phyloP scores from a whole-genome alignment of 2,888 invertebrate species.

The Agriopis aurantiaria region DNA sequence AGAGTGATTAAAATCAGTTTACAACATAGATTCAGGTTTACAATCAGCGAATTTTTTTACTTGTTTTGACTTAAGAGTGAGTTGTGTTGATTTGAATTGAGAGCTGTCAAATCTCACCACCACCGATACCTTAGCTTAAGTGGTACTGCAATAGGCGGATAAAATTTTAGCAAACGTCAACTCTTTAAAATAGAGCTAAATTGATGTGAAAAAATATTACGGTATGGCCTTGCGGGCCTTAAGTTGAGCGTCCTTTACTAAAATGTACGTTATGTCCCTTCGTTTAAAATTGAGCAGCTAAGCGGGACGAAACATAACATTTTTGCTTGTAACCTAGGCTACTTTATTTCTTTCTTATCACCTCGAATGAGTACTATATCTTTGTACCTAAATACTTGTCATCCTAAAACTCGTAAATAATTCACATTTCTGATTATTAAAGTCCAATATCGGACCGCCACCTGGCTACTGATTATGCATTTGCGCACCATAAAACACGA shows the following conservation, averaged over 20 bases:
- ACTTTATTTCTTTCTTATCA: background rate
- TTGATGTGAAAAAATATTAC: background rate
- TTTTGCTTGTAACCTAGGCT: background rate
- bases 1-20: too few relatives aligned
- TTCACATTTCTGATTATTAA: background rate
- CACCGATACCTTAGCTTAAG: too few relatives aligned
- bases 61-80: too few relatives aligned
- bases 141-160: too few relatives aligned
- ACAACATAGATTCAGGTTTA: too few relatives aligned
- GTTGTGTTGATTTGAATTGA: too few relatives aligned
- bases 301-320: constrained; percentile 53
- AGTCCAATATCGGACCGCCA: constrained; percentile 47
- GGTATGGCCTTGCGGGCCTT: constrained; percentile 38
- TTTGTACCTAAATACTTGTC: too few relatives aligned
- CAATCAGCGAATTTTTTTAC: too few relatives aligned
- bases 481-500: constrained; percentile 63
- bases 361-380: background rate
- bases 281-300: constrained; percentile 59
- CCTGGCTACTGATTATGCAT: constrained; percentile 59
- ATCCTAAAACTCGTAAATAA: background rate
- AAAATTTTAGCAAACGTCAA: too few relatives aligned
- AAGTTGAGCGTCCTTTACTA: constrained; percentile 51
- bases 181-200: too few relatives aligned
- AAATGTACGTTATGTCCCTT: constrained; percentile 64
- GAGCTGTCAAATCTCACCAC: too few relatives aligned